Evolutionary conservation across 1,140 invertebrate genomes (phyloP), one percentile per base, ranked within the genome.

Genomic region (Macrobrachium nipponense): DNA sequence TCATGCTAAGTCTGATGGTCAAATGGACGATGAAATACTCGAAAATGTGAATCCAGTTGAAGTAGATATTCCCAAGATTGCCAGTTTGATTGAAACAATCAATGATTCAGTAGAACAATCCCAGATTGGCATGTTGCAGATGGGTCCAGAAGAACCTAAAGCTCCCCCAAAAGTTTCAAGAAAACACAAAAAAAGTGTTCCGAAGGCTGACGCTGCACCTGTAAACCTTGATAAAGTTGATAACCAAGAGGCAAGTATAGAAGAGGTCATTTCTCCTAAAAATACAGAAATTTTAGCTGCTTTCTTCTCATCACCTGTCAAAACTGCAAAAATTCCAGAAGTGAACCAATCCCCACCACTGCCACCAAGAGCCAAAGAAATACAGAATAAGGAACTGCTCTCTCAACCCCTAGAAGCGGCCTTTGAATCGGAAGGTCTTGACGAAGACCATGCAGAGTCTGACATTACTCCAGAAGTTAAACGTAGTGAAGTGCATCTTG

Each of bases 201-300:
- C 23, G 43, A 23, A 76, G 27, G 59, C 23, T n/a, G 72, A 76
- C 36, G 20, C n/a, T n/a, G 36, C 73, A 18, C 27, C 70, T 15
- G 60, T 27, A 44, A 43, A 12, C 12, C 0, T 43, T 15, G 17
- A 15, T 1, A 80, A 80, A 20, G 59, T 10, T 76, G 73, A 58
- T n/a, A 76, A 76, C 8, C 14, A 36, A 14, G 43, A 77, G 15
- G n/a, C 8, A 20, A 61, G 62, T 18, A 17, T 20, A 20, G 72
- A 77, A n/a, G 82, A 83, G 36, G 61, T 77, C 18, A 83, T 83
- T 20, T 64, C 82, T 23, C 82, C 73, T 20, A 83, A 83, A 70
- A 83, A 83, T 43, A 83, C 82, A 15, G 82, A 83, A 58, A 64
- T 58, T 0, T 61, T 77, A 15, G 73, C 73, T 3, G 73, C 72